Evolutionary conservation across 2,888 invertebrate genomes (phyloP).

Genomic region (Ophion costatus): DNA sequence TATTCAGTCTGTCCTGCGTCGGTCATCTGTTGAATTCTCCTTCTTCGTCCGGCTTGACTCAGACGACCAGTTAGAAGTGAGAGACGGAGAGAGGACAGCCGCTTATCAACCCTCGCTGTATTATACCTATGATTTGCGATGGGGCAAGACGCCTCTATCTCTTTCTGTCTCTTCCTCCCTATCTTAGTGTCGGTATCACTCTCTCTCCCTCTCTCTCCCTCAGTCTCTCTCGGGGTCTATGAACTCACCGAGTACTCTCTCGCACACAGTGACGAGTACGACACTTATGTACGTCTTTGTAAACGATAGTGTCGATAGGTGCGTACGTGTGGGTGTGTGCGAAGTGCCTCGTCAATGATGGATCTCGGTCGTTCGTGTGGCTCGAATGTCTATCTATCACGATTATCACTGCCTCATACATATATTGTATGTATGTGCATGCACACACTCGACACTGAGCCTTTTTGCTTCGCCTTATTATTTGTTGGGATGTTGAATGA

Average conservation of each 20-base stretch:
- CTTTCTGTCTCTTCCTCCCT: slow-evolving; percentile 62
- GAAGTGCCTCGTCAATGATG: slow-evolving; percentile 47
- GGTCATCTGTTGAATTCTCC: slow-evolving; percentile 60
- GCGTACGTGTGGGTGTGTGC: not conserved
- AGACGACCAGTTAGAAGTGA: slow-evolving; percentile 10
- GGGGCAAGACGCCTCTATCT: slow-evolving; percentile 74
- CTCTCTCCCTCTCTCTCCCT: slow-evolving; percentile 68
- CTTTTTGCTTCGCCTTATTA: too few species aligned
- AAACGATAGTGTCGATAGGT: slow-evolving; percentile 12
- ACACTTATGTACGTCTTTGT: slow-evolving; percentile 42
- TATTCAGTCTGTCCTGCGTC: slow-evolving; percentile 52
- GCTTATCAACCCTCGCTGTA: slow-evolving; percentile 75
- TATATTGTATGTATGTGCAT: not conserved
- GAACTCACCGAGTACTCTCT: slow-evolving; percentile 69
- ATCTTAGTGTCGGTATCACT: too few species aligned
- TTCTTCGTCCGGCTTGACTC: slow-evolving; percentile 28
- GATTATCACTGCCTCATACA: slow-evolving; percentile 58
- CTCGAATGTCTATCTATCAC: slow-evolving; percentile 58
- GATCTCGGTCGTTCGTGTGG: slow-evolving; percentile 56
- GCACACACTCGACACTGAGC: slow-evolving; percentile 1
- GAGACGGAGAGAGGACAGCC: slow-evolving; percentile 47
- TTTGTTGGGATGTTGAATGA: too few species aligned
- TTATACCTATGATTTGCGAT: slow-evolving; percentile 71
- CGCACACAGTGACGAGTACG: slow-evolving; percentile 8
- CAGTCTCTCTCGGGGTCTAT: slow-evolving; percentile 71